Evolutionary conservation across 2,797 vertebrate species (phyloP), one percentile per base, ranked within the genome.

Genomic region (Geotrypetes seraphini): DNA sequence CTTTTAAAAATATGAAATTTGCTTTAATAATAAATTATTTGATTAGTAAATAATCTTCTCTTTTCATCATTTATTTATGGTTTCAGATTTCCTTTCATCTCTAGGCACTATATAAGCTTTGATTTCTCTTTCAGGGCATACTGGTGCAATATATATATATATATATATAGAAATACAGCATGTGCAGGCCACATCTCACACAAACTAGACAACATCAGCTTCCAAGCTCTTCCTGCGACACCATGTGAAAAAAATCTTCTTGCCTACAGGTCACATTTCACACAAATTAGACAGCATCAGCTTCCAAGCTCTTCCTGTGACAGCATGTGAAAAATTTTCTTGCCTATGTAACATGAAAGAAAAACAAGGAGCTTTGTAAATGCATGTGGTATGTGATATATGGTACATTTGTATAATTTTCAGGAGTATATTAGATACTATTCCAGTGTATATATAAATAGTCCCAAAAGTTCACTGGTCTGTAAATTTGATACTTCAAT

Each of bases 271-370:
- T 14, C 1, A 3, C 10, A 22, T 29, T 66, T 42, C 29, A 46
- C n/a, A 49, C 39, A n/a, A 5, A 39, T 39, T 12, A 34, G 21
- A 47, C 23, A 37, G 40, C 14, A 43, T 40, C 33, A 2, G n/a
- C 34, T 57, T 54, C 40, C 16, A 13, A 8, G 27, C 26, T 70
- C 54, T 64, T 70, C 63, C 31, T 6, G 19, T 22, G 5, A 33
- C 28, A 16, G 0, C n/a, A n/a, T n/a, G n/a, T 30, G 19, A 31
- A 20, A n/a, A n/a, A 44, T 62, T 59, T 69, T 73, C 71, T 25
- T 50, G 25, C 58, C 79, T 81, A 53, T 10, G 56, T 35, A 33
- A 63, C 17, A 69, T n/a, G n/a, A 39, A 42, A 38, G 33, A 25
- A 16, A 33, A 34, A 24, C 32, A 22, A 14, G 19, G n/a, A n/a